These are phyloP conservation scores for Plumapathes pennacea DNA, from an alignment of 92 coral and sea anemone species.

Conservation along the genomic window DNA sequence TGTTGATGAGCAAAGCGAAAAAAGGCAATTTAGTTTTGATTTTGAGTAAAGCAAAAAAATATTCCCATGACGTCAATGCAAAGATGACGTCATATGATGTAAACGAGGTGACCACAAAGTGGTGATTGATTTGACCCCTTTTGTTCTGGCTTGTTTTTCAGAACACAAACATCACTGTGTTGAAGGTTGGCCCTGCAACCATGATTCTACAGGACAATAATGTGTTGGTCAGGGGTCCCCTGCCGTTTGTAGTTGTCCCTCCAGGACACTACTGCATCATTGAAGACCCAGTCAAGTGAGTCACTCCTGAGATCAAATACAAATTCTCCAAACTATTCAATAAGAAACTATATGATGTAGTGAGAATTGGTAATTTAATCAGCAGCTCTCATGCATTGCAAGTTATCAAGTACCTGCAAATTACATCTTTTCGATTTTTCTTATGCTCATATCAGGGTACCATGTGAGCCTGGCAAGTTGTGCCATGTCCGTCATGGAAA, in stretches of 20 bases:
- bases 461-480: constrained; percentile 73
- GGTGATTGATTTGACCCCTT: too few relatives aligned
- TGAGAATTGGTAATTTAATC: too few relatives aligned
- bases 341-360: too few relatives aligned
- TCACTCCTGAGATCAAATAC: background rate
- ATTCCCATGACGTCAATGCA: too few relatives aligned
- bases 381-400: too few relatives aligned
- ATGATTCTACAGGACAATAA: constrained; percentile 92
- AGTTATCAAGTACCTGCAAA: too few relatives aligned
- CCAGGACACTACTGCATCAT: constrained; percentile 91
- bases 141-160: constrained; percentile 21
- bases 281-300: constrained; percentile 92
- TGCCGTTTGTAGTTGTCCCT: constrained; percentile 85
- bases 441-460: constrained; percentile 45
- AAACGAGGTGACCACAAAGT: too few relatives aligned
- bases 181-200: constrained; percentile 91
- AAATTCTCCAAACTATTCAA: too few relatives aligned
- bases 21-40: too few relatives aligned
- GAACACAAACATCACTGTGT: constrained; percentile 91
- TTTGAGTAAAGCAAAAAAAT: too few relatives aligned
- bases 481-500: constrained; percentile 78
- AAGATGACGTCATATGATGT: too few relatives aligned
- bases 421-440: background rate
- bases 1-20: too few relatives aligned
- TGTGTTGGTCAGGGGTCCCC: constrained; percentile 76